Conservation (phyloP, 2,113 vertebrate species). For the Diphyllodes magnificus region DNA sequence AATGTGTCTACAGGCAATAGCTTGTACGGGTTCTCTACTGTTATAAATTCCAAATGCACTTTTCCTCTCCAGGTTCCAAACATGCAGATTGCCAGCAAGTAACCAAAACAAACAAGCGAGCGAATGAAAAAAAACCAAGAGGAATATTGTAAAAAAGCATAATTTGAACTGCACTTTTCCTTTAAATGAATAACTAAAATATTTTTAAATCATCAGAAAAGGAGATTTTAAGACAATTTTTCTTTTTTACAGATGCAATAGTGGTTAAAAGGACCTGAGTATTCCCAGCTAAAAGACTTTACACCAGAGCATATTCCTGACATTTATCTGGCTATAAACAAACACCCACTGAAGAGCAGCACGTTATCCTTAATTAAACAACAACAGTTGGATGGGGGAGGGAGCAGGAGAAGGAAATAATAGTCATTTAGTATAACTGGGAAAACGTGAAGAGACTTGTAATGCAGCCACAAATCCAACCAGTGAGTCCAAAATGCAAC, state of each 20-base stretch:
- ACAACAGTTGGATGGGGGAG: neutral
- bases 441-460: neutral
- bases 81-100: neutral
- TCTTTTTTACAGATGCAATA: neutral
- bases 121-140: accelerated
- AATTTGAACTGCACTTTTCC: neutral
- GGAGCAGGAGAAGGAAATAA: constrained; percentile 1
- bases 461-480: neutral
- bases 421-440: constrained; percentile 7
- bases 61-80: neutral
- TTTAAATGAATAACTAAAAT: neutral
- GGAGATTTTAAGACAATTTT: neutral
- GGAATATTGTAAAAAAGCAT: neutral
- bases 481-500: neutral
- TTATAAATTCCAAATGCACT: neutral
- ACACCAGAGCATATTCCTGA: constrained; percentile 12
- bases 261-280: neutral
- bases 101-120: neutral
- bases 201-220: neutral
- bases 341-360: constrained; percentile 49
- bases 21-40: too few species aligned
- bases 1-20: neutral
- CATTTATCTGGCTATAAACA: constrained; percentile 48
- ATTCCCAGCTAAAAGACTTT: neutral
- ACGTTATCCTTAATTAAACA: constrained; percentile 50